A percentile compares a stretch with the other conserved stretches of the same genome.
Conservation (phyloP, 53 echinoderm and acorn worm species). For the Stichopus horrens region DNA sequence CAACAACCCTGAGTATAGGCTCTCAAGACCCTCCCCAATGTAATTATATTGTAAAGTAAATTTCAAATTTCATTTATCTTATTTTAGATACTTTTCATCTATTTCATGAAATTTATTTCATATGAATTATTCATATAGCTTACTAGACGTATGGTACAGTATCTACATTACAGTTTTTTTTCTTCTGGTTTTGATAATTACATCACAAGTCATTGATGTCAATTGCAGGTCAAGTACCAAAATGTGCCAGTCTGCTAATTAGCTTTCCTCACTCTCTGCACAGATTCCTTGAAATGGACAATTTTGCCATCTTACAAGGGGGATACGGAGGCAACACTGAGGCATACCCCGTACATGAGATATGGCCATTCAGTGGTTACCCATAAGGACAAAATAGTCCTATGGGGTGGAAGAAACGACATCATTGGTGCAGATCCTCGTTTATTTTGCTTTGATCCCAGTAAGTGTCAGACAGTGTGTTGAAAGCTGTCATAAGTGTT, state of each 20-base stretch:
- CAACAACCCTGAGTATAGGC: no score
- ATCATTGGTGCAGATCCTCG: conserved; percentile 83
- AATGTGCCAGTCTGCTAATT: neutral
- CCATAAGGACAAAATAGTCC: conserved; percentile 73
- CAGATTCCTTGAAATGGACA: conserved; percentile 65
- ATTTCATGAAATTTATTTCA: no score
- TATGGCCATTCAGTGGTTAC: conserved; percentile 95
- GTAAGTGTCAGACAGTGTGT: conserved; percentile 54
- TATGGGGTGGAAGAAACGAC: conserved; percentile 97
- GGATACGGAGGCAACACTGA: conserved; percentile 31
- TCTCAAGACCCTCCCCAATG: no score
- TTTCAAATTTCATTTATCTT: no score
- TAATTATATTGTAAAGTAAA: no score
- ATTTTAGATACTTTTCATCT: no score
- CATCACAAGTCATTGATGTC: neutral
- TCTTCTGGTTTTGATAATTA: no score
- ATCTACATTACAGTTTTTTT: no score
- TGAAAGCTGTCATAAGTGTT: no score
- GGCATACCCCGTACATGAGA: conserved; percentile 76
- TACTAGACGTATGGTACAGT: no score
- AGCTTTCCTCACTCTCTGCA: neutral
- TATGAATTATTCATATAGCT: no score
- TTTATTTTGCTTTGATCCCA: conserved; percentile 82
- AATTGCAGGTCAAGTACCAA: neutral
- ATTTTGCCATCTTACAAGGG: conserved; percentile 45